Evolutionary conservation across 2,888 invertebrate genomes (phyloP).

Genomic region (Rotaria socialis): DNA sequence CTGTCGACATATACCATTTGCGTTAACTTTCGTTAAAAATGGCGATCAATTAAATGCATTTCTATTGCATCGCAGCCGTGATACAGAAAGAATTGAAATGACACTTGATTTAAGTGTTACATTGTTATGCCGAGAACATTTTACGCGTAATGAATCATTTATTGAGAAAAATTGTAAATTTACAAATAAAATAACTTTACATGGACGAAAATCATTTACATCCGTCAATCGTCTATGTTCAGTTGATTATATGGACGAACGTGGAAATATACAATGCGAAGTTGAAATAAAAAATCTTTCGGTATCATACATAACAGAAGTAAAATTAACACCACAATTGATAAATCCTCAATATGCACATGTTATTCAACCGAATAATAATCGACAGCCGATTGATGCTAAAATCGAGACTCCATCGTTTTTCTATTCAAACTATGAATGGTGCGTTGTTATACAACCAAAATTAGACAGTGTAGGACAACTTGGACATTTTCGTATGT

Average conservation of each 20-base stretch:
- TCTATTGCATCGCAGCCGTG: slow-evolving; percentile 71
- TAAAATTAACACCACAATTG: slow-evolving; percentile 64
- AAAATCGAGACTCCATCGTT: slow-evolving; percentile 39
- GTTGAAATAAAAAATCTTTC: slow-evolving; percentile 72
- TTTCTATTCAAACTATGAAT: slow-evolving; percentile 44
- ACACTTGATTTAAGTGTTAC: slow-evolving; percentile 77
- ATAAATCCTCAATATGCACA: slow-evolving; percentile 48
- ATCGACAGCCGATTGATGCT: slow-evolving; percentile 44
- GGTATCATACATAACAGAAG: slow-evolving; percentile 72
- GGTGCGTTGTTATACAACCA: slow-evolving; percentile 44
- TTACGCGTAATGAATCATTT: slow-evolving; percentile 75
- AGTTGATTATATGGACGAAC: slow-evolving; percentile 73
- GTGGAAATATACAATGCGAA: slow-evolving; percentile 76
- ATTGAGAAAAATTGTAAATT: slow-evolving; percentile 70
- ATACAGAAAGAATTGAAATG: slow-evolving; percentile 70
- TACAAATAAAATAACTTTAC: slow-evolving; percentile 53
- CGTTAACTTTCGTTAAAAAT: slow-evolving; percentile 72
- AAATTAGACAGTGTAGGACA: slow-evolving; percentile 50
- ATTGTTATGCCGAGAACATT: slow-evolving; percentile 74
- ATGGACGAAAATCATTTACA: slow-evolving; percentile 56
- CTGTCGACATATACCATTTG: slow-evolving; percentile 77
- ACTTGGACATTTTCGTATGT: slow-evolving; percentile 57
- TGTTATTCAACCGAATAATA: slow-evolving; percentile 19
- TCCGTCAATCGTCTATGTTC: slow-evolving; percentile 54
- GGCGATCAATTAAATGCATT: slow-evolving; percentile 75